These are phyloP conservation scores for Clarias platycephalus DNA, from an alignment of 2,797 vertebrate species.

Conservation along the genomic window DNA sequence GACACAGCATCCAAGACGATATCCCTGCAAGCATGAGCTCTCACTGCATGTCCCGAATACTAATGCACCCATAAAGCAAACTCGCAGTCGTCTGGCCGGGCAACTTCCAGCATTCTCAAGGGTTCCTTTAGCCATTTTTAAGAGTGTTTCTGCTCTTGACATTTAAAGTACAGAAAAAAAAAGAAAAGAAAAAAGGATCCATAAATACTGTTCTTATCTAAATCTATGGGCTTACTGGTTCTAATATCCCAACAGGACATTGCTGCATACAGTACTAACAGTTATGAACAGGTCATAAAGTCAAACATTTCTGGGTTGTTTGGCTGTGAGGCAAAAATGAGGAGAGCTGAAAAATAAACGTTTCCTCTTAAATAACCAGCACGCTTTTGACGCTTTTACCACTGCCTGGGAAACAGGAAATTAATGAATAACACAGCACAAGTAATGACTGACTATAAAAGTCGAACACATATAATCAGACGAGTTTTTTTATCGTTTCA, in stretches of 20 bases:
- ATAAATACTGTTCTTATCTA: conserved; percentile 30
- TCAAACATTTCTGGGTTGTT: conserved; percentile 30
- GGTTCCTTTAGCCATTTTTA: conserved; percentile 39
- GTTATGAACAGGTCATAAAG: conserved; percentile 42
- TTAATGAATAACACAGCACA: conserved; percentile 49
- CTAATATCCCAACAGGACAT: conserved; percentile 28
- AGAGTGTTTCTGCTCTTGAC: conserved; percentile 47
- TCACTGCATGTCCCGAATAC: conserved; percentile 48
- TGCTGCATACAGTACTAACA: conserved; percentile 26
- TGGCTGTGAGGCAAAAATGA: conserved; percentile 27
- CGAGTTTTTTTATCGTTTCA: conserved; percentile 51
- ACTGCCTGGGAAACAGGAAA: conserved; percentile 28
- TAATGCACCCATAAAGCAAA: conserved; percentile 54
- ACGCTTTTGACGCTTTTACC: conserved; percentile 35
- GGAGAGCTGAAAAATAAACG: conserved; percentile 34
- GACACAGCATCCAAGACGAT: conserved; percentile 55
- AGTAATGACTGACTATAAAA: conserved; percentile 60
- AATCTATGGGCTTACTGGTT: conserved; percentile 28
- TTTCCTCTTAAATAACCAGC: conserved; percentile 23
- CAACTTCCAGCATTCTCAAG: conserved; percentile 47
- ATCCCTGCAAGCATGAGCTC: conserved; percentile 54
- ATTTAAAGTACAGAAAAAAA: conserved; percentile 34
- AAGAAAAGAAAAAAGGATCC: background rate
- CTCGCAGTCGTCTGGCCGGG: conserved; percentile 27
- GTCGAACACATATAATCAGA: conserved; percentile 57